Percentiles rank a stretch among this genome's conserved stretches.
Conservation (phyloP, 2,113 vertebrate species). For the Saimiri boliviensis region DNA sequence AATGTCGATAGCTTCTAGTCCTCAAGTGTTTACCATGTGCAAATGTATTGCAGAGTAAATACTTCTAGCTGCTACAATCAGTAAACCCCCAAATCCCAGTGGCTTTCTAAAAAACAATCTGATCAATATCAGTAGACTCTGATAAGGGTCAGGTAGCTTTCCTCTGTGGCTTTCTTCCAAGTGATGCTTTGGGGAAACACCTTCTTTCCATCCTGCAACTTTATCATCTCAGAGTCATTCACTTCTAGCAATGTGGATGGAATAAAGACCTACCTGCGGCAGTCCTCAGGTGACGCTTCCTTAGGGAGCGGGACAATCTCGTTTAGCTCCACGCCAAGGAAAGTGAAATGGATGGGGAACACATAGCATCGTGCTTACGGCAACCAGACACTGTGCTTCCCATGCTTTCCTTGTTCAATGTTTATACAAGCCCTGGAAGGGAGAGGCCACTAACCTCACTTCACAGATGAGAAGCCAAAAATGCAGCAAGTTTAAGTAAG, state of each 20-base stretch:
- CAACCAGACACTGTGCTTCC: background rate
- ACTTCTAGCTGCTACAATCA: background rate
- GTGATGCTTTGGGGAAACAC: background rate
- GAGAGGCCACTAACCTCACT: background rate
- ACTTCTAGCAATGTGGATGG: background rate
- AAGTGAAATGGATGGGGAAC: background rate
- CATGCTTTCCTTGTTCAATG: background rate
- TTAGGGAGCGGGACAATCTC: background rate
- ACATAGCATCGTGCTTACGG: background rate
- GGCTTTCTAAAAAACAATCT: background rate
- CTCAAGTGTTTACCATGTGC: background rate
- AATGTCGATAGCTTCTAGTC: background rate
- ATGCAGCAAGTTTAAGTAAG: background rate
- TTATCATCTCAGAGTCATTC: background rate
- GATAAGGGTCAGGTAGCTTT: background rate
- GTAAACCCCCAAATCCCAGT: background rate
- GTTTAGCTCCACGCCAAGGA: background rate
- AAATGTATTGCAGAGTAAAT: background rate
- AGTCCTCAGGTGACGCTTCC: background rate
- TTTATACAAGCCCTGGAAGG: background rate
- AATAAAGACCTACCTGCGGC: background rate
- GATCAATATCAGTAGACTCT: background rate
- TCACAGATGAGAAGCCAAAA: background rate
- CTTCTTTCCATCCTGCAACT: background rate
- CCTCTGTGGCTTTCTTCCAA: background rate